Base-by-base conservation (phyloP, 2,797 vertebrate genomes). In the Fistularia commersonii region DNA sequence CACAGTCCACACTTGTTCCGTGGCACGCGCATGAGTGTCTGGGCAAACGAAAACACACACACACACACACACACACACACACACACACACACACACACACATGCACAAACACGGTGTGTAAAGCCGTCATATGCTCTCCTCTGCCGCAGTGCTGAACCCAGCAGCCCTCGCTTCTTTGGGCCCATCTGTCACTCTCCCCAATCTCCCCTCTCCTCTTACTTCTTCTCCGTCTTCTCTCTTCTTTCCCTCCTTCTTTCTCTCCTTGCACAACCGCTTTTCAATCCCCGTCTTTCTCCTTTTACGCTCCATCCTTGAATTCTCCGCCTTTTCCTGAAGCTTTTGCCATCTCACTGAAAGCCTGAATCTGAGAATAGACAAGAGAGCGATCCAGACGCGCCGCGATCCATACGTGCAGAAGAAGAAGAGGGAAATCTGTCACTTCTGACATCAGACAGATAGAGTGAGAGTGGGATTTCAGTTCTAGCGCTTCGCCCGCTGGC, bases 61-160 rank as follows among this genome's bases (percentile, higher is more conserved):
- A 48, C 38, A 41, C 49, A 41, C 38, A 34, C 37, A 38, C 39
- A 11, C 44, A 11, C 11, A 41, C 32, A 33, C 32, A 45, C 49
- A 11, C 11, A 41, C 32, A 33, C 32, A 45, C 49, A 59, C 41
- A 11, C 23, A 42, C 56, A 32, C 48, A 45, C 44, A 48, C 48
- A 36, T 56, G 54, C 42, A 45, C 41, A 48, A 34, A 53, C 44
- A 57, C 61, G 63, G 11, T 12, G 41, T 13, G 79, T 77, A 76
- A 82, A 71, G 69, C 72, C 78, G 81, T 87, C 85, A 83, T 83
- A 78, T 79, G 78, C 74, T 80, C 13, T 8, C 66, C 64, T 79
- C 73, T 83, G 79, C 81, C 52, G 78, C 80, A 79, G 78, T 78
- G 74, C 76, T 85, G 80, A 84, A 82, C 75, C 80, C 68, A 74